Percentiles rank a stretch among this genome's conserved stretches.
These are phyloP conservation scores for Tympanoctomys barrerae DNA, from an alignment of 2,797 vertebrate species.

Conservation along the genomic window DNA sequence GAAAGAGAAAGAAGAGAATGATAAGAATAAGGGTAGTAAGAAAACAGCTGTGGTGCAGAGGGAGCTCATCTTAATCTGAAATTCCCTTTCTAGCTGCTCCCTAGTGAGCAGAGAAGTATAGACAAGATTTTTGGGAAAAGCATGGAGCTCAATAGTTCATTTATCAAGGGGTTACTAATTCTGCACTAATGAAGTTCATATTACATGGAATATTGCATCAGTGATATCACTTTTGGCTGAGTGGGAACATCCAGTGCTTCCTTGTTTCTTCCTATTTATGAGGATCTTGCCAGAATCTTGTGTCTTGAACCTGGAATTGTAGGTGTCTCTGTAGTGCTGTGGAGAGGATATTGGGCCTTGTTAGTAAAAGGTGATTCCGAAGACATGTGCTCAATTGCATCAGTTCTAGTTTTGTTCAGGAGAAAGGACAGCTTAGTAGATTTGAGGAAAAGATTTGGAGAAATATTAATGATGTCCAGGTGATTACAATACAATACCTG, in stretches of 20 bases:
- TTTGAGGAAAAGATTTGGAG: neutral
- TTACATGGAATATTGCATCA: neutral
- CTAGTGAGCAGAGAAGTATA: neutral
- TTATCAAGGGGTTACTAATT: neutral
- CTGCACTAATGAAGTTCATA: neutral
- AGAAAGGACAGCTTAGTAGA: neutral
- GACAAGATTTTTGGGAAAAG: neutral
- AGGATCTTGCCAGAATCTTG: neutral
- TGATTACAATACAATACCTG: neutral
- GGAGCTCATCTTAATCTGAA: neutral
- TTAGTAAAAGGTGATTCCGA: neutral
- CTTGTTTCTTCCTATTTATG: neutral
- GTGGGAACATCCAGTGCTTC: neutral
- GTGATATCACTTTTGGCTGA: neutral
- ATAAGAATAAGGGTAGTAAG: neutral
- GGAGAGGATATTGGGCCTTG: neutral
- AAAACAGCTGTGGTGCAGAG: neutral
- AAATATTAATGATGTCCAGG: neutral
- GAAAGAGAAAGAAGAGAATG: conserved; percentile 32
- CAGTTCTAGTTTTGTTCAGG: neutral
- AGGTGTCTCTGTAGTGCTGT: accelerated
- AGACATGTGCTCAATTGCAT: neutral
- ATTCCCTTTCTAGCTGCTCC: neutral
- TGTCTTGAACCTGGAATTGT: neutral
- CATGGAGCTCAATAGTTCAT: neutral